Conservation (phyloP, 2,888 invertebrate genomes). For the Thymelicus sylvestris region DNA sequence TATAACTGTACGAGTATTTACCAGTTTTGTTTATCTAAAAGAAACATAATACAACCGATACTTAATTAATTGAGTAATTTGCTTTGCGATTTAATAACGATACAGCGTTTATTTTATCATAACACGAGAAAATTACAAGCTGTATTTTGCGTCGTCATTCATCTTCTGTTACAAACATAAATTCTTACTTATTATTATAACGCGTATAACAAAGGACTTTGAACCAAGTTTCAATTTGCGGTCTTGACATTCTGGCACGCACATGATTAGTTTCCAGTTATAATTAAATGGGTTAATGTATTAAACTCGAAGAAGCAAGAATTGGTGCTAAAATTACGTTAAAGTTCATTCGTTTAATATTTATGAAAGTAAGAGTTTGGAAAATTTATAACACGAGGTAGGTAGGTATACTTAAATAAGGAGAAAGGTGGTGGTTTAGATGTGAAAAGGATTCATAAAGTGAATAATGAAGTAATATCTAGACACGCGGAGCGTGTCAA, state of each 20-base stretch:
- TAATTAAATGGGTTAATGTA: slow-evolving; percentile 38
- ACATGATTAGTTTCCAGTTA: slow-evolving; percentile 38
- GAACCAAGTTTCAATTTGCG: slow-evolving; percentile 34
- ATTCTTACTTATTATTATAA: slow-evolving; percentile 30
- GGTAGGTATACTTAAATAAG: too few relatives aligned
- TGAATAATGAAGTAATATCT: too few relatives aligned
- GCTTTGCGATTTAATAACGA: background rate
- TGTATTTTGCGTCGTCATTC: slow-evolving; percentile 11
- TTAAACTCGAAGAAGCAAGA: slow-evolving; percentile 31
- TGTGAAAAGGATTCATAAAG: too few relatives aligned
- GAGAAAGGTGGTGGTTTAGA: too few relatives aligned
- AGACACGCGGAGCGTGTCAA: too few relatives aligned
- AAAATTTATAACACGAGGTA: background rate
- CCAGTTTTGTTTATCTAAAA: too few relatives aligned
- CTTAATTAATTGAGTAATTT: background rate
- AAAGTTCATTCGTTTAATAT: slow-evolving; percentile 39
- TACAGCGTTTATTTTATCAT: background rate
- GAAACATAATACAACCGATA: background rate
- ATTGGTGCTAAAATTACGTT: slow-evolving; percentile 18
- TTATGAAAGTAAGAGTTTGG: slow-evolving; percentile 2
- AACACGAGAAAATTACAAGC: background rate
- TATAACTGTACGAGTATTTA: too few relatives aligned
- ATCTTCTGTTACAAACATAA: slow-evolving; percentile 15
- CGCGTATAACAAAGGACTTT: slow-evolving; percentile 30
- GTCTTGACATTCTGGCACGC: slow-evolving; percentile 36